These are phyloP conservation scores for Tinea semifulvella DNA, from an alignment of 2,888 invertebrate species.

Conservation along the genomic window DNA sequence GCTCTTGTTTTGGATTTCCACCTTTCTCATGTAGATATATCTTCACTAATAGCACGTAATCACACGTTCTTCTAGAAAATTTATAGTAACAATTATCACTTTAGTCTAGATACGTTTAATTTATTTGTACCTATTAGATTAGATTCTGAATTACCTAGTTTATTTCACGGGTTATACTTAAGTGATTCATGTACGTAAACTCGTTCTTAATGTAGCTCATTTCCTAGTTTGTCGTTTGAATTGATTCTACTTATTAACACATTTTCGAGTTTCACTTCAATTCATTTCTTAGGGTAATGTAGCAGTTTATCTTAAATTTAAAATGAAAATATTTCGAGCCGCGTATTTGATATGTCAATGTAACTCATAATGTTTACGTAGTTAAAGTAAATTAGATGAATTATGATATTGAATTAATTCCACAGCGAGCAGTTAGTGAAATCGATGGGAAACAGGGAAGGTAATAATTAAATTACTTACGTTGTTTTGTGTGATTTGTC, in stretches of 20 bases:
- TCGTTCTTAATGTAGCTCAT: slow-evolving; percentile 22
- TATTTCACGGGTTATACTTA: slow-evolving; percentile 22
- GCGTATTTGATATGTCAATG: slow-evolving; percentile 67
- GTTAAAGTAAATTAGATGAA: slow-evolving; percentile 56
- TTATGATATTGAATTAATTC: slow-evolving; percentile 39
- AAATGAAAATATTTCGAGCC: slow-evolving; percentile 63
- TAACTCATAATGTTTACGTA: slow-evolving; percentile 60
- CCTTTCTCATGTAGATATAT: slow-evolving; percentile 44
- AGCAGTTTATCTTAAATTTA: slow-evolving; percentile 42
- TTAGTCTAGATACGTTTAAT: slow-evolving; percentile 44
- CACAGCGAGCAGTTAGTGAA: slow-evolving; percentile 55
- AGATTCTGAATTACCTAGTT: slow-evolving; percentile 36
- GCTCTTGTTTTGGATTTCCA: slow-evolving; percentile 54
- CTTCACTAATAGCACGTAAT: slow-evolving; percentile 43
- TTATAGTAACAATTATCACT: slow-evolving; percentile 55
- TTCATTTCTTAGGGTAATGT: slow-evolving; percentile 58
- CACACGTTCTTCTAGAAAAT: slow-evolving; percentile 29
- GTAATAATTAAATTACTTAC: slow-evolving; percentile 51
- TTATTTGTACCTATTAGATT: slow-evolving; percentile 43
- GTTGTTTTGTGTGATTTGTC: slow-evolving; percentile 58
- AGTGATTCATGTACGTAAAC: slow-evolving; percentile 32
- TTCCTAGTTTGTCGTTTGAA: slow-evolving; percentile 29
- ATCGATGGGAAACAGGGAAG: slow-evolving; percentile 57
- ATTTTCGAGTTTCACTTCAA: slow-evolving; percentile 45
- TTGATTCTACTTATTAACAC: slow-evolving; percentile 17